Base-by-base conservation (phyloP, 2,113 vertebrate genomes). In the Hemiprocne comata region DNA sequence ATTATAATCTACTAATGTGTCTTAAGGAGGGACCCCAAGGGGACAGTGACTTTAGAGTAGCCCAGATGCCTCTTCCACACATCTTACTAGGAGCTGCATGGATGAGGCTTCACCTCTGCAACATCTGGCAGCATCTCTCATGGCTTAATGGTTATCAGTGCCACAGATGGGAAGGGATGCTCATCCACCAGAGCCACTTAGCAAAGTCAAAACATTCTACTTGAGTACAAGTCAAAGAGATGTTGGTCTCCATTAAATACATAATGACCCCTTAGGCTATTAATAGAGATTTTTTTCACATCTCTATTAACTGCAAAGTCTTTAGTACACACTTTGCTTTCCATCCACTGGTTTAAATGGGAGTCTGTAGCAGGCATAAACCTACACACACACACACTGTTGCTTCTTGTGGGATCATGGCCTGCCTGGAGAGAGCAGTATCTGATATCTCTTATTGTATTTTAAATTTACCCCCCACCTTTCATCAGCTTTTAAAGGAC, bases 381-480 rank as follows among this genome's bases (percentile, higher is more conserved):
- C 34, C 77, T 53, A 54, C 38, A 79, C 33, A 54, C 48, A 73
- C 25, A 53, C 12, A 19, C 1, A 2, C 13, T 73, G 80, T 55
- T 74, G 28, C 48, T 79, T 40, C 84, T 58, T 66, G 36, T 48
- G 55, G 73, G 44, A 89, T 51, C 6, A 1, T 5, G 36, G n/a
- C n/a, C 74, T 79, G 70, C 64, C 77, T 87, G 81, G 53, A 93
- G 50, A 91, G 10, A 67, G 40, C 53, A 71, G 76, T 73, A 85
- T 60, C 79, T 85, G 66, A 72, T 38, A 67, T 4, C 29, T 28
- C 44, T 86, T 81, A 78, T 19, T 89, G 51, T 84, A 60, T 78
- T 90, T 94, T 75, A 94, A 95, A 94, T 86, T 86, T 38, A 73
- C 38, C 57, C 29, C 89, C 85, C 74, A 72, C 70, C 48, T 69